Percentiles rank a stretch among this genome's conserved stretches.
These are phyloP conservation scores for Neogale vison DNA, from an alignment of 2,113 vertebrate genomes.

Conservation along the genomic window DNA sequence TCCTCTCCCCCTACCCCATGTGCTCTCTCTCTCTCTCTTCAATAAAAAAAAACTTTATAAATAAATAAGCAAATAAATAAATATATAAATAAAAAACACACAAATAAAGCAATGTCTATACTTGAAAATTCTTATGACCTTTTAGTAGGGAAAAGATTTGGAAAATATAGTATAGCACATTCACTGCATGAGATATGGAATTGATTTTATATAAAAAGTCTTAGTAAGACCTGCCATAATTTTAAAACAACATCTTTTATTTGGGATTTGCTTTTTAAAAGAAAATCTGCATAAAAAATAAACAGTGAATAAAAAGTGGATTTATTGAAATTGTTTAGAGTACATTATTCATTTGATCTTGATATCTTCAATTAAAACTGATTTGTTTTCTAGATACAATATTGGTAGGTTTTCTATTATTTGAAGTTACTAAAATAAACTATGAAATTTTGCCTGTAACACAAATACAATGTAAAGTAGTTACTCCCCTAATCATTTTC, in stretches of 20 bases:
- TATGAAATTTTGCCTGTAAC: conserved; percentile 38
- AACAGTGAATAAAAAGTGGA: neutral
- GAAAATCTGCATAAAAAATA: neutral
- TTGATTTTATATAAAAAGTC: conserved; percentile 2
- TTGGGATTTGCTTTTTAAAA: neutral
- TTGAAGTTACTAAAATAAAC: conserved; percentile 57
- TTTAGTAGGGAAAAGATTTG: neutral
- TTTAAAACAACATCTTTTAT: neutral
- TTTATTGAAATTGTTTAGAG: neutral
- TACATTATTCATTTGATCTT: neutral
- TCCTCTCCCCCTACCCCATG: too few relatives aligned
- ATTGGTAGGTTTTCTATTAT: neutral
- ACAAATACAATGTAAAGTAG: conserved; percentile 51
- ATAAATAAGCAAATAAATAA: too few relatives aligned
- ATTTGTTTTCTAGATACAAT: neutral
- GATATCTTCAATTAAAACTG: neutral
- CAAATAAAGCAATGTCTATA: neutral
- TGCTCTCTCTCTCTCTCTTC: too few relatives aligned
- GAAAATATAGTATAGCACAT: neutral
- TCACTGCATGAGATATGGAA: neutral
- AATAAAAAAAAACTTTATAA: too few relatives aligned
- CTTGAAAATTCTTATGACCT: neutral
- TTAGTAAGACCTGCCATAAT: neutral
- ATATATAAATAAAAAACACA: too few relatives aligned
- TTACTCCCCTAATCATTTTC: conserved; percentile 64